Conservation (phyloP, 2,888 invertebrate genomes). For the Diplolepis rosae region DNA sequence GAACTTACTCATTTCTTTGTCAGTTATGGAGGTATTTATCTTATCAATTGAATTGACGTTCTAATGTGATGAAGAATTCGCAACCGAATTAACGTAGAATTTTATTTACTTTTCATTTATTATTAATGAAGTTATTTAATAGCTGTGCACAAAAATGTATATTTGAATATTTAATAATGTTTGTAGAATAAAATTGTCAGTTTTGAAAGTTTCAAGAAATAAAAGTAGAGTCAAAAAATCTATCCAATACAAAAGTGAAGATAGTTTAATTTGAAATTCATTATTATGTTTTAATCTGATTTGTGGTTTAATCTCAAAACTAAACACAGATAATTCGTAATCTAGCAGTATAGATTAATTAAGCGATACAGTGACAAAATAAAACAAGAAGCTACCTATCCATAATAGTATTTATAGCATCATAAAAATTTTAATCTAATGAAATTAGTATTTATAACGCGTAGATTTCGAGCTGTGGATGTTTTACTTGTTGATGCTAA, state of each 20-base stretch:
- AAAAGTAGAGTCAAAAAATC: background rate
- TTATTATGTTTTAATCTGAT: background rate
- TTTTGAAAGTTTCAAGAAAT: slow-evolving; percentile 2
- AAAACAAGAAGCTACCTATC: background rate
- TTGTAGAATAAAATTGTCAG: background rate
- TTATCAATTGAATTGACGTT: background rate
- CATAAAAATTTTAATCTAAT: background rate
- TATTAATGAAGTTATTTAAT: background rate
- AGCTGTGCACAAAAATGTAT: slow-evolving; percentile 15
- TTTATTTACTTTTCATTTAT: slow-evolving; percentile 3
- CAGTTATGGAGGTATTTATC: too few species aligned
- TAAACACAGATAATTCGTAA: slow-evolving; percentile 10
- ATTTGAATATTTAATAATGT: background rate
- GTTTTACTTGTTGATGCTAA: slow-evolving; percentile 8
- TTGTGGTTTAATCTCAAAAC: slow-evolving; percentile 9
- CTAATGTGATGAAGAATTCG: slow-evolving; percentile 17
- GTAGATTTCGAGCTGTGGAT: slow-evolving; percentile 24
- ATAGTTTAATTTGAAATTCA: background rate
- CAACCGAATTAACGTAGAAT: slow-evolving; percentile 9
- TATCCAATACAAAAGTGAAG: background rate
- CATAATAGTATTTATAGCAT: slow-evolving; percentile 13
- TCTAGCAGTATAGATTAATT: slow-evolving; percentile 11
- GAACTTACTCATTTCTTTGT: too few species aligned
- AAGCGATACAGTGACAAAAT: background rate
- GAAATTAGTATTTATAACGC: slow-evolving; percentile 25